phyloP scores from a whole-genome alignment of 2,113 vertebrate genomes.

The Clarias gariepinus region DNA sequence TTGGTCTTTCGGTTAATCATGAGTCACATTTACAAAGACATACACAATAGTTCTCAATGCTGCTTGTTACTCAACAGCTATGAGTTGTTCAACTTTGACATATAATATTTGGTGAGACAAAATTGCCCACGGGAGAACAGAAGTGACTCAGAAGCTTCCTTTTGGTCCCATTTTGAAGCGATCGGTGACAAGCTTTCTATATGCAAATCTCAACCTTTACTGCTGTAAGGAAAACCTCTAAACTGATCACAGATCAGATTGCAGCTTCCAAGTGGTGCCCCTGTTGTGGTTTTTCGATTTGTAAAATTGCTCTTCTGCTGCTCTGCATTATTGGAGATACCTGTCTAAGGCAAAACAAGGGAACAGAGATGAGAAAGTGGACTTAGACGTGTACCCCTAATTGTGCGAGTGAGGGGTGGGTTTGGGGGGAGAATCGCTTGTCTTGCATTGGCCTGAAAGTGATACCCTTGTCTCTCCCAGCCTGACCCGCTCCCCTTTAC shows the following conservation, averaged over 20 bases:
- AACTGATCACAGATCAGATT: conserved; percentile 34
- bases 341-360: not conserved
- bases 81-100: conserved; percentile 16
- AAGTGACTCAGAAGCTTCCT: conserved; percentile 18
- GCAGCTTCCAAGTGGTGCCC: not conserved
- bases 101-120: conserved; percentile 2
- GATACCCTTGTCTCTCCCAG: conserved; percentile 83
- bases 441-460: conserved; percentile 60
- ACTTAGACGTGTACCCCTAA: conserved; percentile 59
- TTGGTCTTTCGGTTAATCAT: not conserved
- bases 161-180: not conserved
- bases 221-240: conserved; percentile 19
- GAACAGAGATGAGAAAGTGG: conserved; percentile 26
- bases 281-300: conserved; percentile 6
- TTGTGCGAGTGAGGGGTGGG: conserved; percentile 50
- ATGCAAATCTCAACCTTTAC: conserved; percentile 40
- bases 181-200: conserved; percentile 7
- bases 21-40: conserved; percentile 30
- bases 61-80: not conserved
- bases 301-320: conserved; percentile 15
- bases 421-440: conserved; percentile 49
- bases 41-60: conserved; percentile 1
- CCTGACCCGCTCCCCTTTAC: conserved; percentile 76
- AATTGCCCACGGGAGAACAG: not conserved
- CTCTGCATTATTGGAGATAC: conserved; percentile 3